Evolutionary conservation across 2,113 vertebrate genomes (phyloP).

Genomic region (Acrocephalus kingi): DNA sequence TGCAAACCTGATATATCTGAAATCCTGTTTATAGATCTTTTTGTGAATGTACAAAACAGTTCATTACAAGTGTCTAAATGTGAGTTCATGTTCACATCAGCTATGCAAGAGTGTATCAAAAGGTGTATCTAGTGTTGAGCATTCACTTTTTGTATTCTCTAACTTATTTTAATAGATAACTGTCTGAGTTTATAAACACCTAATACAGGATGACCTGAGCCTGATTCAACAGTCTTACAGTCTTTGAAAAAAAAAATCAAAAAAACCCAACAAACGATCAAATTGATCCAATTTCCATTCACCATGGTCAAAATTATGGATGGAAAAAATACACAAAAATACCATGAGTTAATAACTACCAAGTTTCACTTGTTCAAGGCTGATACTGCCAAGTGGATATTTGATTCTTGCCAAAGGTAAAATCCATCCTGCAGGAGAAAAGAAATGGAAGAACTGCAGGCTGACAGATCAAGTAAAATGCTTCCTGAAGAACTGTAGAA

Average conservation of each 20-base stretch:
- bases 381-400: neutral
- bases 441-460: neutral
- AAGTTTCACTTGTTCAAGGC: neutral
- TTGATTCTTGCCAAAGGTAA: neutral
- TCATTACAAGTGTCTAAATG: neutral
- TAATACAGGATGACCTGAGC: neutral
- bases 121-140: neutral
- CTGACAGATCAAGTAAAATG: neutral
- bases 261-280: neutral
- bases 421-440: neutral
- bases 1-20: neutral
- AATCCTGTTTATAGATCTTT: neutral
- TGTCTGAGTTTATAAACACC: neutral
- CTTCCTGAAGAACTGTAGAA: neutral
- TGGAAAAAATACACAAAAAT: neutral
- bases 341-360: neutral
- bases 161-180: neutral
- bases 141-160: neutral
- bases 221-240: neutral
- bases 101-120: neutral
- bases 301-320: neutral
- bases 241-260: neutral
- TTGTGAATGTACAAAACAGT: neutral
- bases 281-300: neutral
- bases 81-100: neutral